Percentiles rank a stretch among this genome's conserved stretches.
Evolutionary conservation across 1,140 invertebrate species (phyloP).

Genomic region (Papilio polytes): DNA sequence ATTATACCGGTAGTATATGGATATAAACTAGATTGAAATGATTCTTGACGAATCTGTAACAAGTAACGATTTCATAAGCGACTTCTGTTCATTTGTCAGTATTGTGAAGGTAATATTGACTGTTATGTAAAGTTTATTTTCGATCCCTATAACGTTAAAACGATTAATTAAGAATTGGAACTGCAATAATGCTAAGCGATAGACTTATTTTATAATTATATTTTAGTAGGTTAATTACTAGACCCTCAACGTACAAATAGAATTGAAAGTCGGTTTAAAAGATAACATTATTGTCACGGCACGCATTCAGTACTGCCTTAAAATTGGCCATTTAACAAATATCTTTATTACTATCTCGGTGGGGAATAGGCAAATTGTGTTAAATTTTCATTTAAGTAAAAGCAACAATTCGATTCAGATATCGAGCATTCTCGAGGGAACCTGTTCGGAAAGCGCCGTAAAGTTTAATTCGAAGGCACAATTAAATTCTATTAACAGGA

Average conservation of each 20-base stretch:
- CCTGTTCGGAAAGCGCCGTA: conserved; percentile 53
- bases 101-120: not conserved
- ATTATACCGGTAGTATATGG: not conserved
- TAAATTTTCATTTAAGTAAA: conserved; percentile 41
- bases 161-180: not conserved
- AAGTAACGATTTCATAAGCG: not conserved
- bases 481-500: conserved; percentile 80
- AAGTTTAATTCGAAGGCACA: conserved; percentile 60
- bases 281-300: conserved; percentile 45
- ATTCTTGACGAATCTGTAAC: conserved; percentile 26
- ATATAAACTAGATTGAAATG: not conserved
- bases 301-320: conserved; percentile 1
- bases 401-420: conserved; percentile 47
- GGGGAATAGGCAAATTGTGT: conserved; percentile 38
- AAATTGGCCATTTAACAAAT: conserved; percentile 35
- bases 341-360: conserved; percentile 16
- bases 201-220: not conserved
- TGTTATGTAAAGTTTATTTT: not conserved
- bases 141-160: not conserved
- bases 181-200: not conserved
- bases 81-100: not conserved
- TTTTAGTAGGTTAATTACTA: conserved; percentile 12
- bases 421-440: conserved; percentile 39
- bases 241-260: not conserved
- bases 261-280: conserved; percentile 10